Conservation (phyloP, 2,888 invertebrate species). For the Archips crataeganus region DNA sequence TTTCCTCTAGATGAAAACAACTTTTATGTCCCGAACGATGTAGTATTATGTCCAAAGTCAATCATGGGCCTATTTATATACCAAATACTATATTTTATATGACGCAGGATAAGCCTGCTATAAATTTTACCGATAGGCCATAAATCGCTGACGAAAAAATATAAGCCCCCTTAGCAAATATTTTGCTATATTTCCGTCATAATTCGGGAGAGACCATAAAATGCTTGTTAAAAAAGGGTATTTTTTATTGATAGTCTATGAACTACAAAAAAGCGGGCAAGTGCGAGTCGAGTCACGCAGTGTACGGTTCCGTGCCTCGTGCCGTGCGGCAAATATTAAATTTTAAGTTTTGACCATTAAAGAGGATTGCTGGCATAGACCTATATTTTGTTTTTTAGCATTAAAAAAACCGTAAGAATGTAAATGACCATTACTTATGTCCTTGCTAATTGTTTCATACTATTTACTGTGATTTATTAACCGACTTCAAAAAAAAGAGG, state of each 20-base stretch:
- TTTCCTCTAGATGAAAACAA: background rate
- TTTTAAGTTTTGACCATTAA: too few relatives aligned
- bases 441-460: too few relatives aligned
- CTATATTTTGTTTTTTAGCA: too few relatives aligned
- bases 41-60: constrained; percentile 15
- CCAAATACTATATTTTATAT: constrained; percentile 19
- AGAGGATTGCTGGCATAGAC: too few relatives aligned
- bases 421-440: too few relatives aligned
- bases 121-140: constrained; percentile 30
- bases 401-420: too few relatives aligned
- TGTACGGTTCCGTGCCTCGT: too few relatives aligned
- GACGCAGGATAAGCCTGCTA: constrained; percentile 15
- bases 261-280: constrained; percentile 2
- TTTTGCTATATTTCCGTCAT: constrained; percentile 30
- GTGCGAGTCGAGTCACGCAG: too few relatives aligned
- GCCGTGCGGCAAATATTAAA: too few relatives aligned
- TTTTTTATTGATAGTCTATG: constrained; percentile 27
- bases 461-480: too few relatives aligned
- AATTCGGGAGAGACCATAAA: constrained; percentile 26
- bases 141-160: constrained; percentile 26
- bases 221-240: constrained; percentile 36
- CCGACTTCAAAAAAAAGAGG: too few relatives aligned
- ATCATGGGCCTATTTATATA: constrained; percentile 30
- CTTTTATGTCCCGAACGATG: background rate
- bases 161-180: constrained; percentile 30